A percentile compares a stretch with the other conserved stretches of the same genome.
phyloP scores from a whole-genome alignment of 1,140 invertebrate species.

The Caenorhabditis tropicalis region DNA sequence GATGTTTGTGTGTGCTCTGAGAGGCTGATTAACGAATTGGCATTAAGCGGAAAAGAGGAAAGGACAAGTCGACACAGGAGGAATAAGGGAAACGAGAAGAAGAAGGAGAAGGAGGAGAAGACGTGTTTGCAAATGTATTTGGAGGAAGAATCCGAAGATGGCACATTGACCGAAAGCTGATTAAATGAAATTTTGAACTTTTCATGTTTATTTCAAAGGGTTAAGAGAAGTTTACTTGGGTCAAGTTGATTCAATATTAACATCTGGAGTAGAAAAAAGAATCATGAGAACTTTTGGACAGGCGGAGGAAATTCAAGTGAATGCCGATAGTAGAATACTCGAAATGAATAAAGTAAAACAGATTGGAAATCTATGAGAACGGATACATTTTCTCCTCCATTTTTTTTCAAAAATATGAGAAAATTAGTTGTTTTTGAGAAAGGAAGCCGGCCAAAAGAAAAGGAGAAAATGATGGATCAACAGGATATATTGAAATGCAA shows the following conservation, averaged over 20 bases:
- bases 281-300: too few species aligned
- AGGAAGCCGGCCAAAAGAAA: not conserved
- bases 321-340: too few species aligned
- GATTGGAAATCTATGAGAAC: too few species aligned
- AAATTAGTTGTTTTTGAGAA: not conserved
- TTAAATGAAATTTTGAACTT: constrained; percentile 30
- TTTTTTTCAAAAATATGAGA: not conserved
- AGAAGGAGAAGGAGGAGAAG: not conserved
- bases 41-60: not conserved
- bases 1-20: constrained; percentile 32
- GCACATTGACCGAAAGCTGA: not conserved
- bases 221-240: not conserved
- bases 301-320: too few species aligned
- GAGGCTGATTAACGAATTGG: constrained; percentile 37
- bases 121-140: constrained; percentile 41
- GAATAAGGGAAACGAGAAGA: too few species aligned
- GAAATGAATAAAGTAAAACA: too few species aligned
- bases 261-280: too few species aligned
- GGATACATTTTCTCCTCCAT: not conserved
- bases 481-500: not conserved
- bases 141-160: not conserved
- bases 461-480: not conserved
- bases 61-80: too few species aligned
- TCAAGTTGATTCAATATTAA: too few species aligned
- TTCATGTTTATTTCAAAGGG: not conserved